phyloP scores from a whole-genome alignment of 2,113 vertebrate species.

The Morphnarchus princeps region DNA sequence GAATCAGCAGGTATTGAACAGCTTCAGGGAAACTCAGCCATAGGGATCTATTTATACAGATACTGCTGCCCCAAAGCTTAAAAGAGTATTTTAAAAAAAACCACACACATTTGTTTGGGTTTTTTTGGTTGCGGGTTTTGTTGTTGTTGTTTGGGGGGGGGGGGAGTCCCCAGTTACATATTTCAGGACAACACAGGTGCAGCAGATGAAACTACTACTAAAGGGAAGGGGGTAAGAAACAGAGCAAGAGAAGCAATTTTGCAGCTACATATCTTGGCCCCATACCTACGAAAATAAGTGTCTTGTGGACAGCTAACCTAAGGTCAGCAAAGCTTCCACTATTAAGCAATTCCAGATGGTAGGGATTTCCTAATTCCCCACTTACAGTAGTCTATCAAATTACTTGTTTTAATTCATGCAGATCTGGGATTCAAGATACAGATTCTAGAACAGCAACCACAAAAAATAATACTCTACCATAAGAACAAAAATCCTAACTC shows the following conservation, averaged over 20 bases:
- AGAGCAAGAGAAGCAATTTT: neutral
- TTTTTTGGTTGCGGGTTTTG: neutral
- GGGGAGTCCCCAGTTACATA: neutral
- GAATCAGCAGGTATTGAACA: neutral
- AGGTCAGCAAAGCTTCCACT: conserved; percentile 28
- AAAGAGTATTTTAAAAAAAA: neutral
- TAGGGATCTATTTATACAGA: neutral
- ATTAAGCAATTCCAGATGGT: conserved; percentile 15
- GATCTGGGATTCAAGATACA: neutral
- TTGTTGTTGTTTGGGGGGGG: neutral
- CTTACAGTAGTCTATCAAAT: neutral
- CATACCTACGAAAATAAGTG: conserved; percentile 1
- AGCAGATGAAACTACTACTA: neutral
- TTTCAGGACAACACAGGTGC: neutral
- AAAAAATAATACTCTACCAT: neutral
- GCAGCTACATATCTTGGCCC: neutral
- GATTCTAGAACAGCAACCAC: neutral
- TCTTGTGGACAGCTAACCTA: conserved; percentile 24
- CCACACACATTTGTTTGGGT: neutral
- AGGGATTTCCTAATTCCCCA: conserved; percentile 6
- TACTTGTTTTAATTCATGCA: neutral
- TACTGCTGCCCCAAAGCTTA: neutral
- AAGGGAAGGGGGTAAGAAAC: neutral
- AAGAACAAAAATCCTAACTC: neutral
- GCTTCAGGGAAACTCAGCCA: neutral